Conservation (phyloP, 2,888 invertebrate genomes). For the Buathra laborator region DNA sequence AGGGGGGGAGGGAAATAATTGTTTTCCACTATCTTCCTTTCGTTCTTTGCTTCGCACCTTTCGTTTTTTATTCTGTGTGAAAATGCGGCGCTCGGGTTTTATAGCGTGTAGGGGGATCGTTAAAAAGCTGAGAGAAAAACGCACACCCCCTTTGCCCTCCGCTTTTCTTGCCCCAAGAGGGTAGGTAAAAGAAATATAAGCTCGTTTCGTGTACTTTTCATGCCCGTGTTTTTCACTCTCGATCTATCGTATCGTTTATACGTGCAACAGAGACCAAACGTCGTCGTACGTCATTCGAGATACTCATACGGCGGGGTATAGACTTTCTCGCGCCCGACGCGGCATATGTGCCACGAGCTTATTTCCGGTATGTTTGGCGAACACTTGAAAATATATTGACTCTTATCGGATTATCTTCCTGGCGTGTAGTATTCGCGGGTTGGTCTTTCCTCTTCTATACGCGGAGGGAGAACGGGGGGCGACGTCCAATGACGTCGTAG, state of each 20-base stretch:
- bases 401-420: constrained; percentile 78
- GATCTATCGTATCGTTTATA: constrained; percentile 8
- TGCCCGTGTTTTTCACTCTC: constrained; percentile 43
- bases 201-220: constrained; percentile 49
- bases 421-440: constrained; percentile 51
- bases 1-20: constrained; percentile 8
- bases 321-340: constrained; percentile 46
- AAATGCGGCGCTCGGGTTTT: background rate
- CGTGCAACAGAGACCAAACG: constrained; percentile 34
- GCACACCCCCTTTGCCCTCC: constrained; percentile 10
- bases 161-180: constrained; percentile 6
- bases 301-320: constrained; percentile 44
- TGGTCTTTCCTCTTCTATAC: constrained; percentile 8
- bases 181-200: constrained; percentile 57
- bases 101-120: constrained; percentile 47
- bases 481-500: constrained; percentile 53
- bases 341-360: constrained; percentile 70
- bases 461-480: constrained; percentile 26
- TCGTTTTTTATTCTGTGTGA: background rate
- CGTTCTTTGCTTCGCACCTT: constrained; percentile 30
- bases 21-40: constrained; percentile 42
- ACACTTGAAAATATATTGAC: constrained; percentile 81
- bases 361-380: constrained; percentile 78
- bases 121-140: constrained; percentile 58
- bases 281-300: constrained; percentile 69